Conservation (phyloP, 2,113 vertebrate genomes). For the Syngnathus floridae region DNA sequence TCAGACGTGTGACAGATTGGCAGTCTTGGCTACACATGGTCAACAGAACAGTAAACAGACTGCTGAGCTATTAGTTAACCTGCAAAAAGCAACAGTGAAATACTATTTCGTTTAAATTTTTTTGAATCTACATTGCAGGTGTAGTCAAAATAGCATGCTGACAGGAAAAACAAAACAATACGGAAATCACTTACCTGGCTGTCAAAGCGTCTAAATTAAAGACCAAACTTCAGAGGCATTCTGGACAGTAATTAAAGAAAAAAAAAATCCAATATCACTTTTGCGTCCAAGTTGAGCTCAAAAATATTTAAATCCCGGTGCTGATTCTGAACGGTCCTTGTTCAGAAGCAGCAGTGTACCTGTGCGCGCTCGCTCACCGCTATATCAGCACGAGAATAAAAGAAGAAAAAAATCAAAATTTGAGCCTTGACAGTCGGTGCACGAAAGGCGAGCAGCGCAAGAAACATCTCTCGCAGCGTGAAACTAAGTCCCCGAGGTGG, state of each 20-base stretch:
- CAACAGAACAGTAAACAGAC: constrained; percentile 61
- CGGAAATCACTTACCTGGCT: constrained; percentile 46
- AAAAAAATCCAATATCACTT: constrained; percentile 50
- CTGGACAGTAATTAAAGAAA: constrained; percentile 49
- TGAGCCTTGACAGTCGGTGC: constrained; percentile 22
- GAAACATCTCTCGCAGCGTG: constrained; percentile 38
- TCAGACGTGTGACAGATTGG: constrained; percentile 46
- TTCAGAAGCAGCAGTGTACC: constrained; percentile 37
- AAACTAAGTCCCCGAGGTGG: constrained; percentile 46
- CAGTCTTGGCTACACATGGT: constrained; percentile 58
- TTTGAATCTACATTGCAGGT: neutral
- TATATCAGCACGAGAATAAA: constrained; percentile 25
- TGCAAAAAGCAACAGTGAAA: neutral
- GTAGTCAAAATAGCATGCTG: neutral
- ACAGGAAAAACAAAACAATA: neutral
- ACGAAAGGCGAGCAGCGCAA: constrained; percentile 19
- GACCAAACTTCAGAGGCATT: constrained; percentile 41
- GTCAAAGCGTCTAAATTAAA: constrained; percentile 29
- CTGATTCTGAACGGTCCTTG: constrained; percentile 35
- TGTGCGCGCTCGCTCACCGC: constrained; percentile 38
- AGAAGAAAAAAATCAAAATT: constrained; percentile 12
- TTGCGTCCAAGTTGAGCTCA: constrained; percentile 39
- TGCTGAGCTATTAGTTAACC: constrained; percentile 42
- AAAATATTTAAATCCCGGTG: constrained; percentile 43
- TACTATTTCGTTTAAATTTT: too few species aligned